A percentile compares a stretch with the other conserved stretches of the same genome.
phyloP scores from a whole-genome alignment of 1,140 invertebrate genomes.

The Onthophagus taurus region DNA sequence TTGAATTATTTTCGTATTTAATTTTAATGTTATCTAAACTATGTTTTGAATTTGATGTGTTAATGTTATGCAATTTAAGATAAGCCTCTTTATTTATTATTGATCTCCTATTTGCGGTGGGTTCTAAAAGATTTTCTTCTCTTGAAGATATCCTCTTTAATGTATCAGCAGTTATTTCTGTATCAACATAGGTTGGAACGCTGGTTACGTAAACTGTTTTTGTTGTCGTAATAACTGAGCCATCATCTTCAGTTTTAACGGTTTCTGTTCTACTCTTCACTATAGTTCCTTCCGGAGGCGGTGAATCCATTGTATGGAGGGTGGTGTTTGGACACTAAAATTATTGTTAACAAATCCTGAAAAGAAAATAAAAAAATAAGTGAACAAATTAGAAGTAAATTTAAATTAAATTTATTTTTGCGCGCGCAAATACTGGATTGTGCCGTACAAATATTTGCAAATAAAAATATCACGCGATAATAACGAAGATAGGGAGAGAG shows the following conservation, averaged over 20 bases:
- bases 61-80: constrained; percentile 23
- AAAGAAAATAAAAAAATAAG: no score
- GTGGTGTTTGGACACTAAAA: no score
- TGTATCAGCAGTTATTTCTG: no score
- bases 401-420: no score
- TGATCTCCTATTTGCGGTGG: constrained; percentile 5
- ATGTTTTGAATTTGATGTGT: neutral
- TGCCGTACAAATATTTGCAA: no score
- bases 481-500: no score
- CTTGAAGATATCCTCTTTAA: neutral
- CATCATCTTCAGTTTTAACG: neutral
- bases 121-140: neutral
- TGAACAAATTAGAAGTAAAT: no score
- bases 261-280: neutral
- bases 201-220: neutral
- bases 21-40: constrained; percentile 22
- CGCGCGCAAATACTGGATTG: no score
- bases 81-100: constrained; percentile 25
- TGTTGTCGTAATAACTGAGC: neutral
- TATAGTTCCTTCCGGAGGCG: neutral
- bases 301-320: no score
- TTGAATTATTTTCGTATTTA: constrained; percentile 19
- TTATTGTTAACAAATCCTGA: no score
- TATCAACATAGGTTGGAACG: no score
- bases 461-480: no score